Percentiles rank a stretch among this genome's conserved stretches.
These are phyloP conservation scores for Pithys albifrons DNA, from an alignment of 2,113 vertebrate species.

Conservation along the genomic window DNA sequence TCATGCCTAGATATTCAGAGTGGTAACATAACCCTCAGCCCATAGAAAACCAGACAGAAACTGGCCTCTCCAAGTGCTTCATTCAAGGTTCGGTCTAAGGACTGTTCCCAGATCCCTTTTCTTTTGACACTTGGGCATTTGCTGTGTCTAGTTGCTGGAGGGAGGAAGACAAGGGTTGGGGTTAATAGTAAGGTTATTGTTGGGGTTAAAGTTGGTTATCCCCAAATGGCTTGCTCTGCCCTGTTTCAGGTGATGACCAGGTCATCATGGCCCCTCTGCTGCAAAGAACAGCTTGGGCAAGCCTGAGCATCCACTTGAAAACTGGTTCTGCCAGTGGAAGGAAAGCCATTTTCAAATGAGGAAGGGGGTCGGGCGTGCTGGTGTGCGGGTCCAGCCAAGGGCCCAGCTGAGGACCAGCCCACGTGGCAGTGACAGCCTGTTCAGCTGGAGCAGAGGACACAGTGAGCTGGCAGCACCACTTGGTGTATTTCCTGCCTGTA, in stretches of 20 bases:
- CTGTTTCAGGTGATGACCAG: neutral
- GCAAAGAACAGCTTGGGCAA: neutral
- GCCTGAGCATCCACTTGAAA: neutral
- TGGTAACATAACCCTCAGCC: neutral
- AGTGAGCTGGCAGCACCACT: neutral
- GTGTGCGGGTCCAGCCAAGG: neutral
- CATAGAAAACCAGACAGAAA: neutral
- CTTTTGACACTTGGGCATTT: neutral
- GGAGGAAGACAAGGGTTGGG: neutral
- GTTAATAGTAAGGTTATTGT: neutral
- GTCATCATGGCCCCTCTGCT: neutral
- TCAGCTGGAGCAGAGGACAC: conserved; percentile 20
- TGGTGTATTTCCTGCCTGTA: conserved; percentile 34
- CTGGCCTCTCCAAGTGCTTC: neutral
- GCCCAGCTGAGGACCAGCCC: neutral
- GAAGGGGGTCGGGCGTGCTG: fast-evolving
- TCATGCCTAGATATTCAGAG: neutral
- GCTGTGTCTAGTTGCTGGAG: neutral
- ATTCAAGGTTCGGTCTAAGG: neutral
- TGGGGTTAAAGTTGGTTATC: neutral
- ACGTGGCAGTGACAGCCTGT: neutral
- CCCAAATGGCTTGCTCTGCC: neutral
- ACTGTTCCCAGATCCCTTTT: neutral
- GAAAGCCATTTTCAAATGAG: neutral
- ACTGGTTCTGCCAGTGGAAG: neutral